These are phyloP conservation scores for Pterobdella sp. DNA, from an alignment of 2,888 invertebrate species.

Conservation along the genomic window DNA sequence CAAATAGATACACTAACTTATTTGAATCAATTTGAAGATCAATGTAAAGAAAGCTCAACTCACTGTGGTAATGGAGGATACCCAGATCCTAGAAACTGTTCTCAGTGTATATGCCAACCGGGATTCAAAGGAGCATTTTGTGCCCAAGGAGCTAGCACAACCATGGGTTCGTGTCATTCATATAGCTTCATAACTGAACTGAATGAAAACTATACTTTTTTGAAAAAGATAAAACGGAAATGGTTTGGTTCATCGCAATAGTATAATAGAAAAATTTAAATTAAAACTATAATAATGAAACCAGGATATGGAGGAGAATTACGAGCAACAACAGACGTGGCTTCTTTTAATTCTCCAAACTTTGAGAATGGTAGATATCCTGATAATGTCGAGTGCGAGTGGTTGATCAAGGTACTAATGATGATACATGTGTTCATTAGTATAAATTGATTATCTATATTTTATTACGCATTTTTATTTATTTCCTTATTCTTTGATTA, in stretches of 20 bases:
- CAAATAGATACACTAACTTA: too few species aligned
- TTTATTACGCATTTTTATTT: too few species aligned
- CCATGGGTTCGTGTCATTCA: too few species aligned
- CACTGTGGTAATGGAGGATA: background rate
- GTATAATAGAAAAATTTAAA: background rate
- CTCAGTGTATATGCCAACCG: background rate
- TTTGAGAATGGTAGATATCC: background rate
- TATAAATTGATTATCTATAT: too few species aligned
- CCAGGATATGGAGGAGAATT: background rate
- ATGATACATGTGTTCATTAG: too few species aligned
- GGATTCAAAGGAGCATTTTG: background rate
- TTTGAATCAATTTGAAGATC: too few species aligned
- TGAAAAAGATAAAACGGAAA: too few species aligned
- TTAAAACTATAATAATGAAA: background rate
- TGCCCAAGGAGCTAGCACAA: background rate
- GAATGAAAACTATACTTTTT: too few species aligned
- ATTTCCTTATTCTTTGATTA: too few species aligned
- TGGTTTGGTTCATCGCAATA: too few species aligned
- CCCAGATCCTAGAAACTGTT: background rate
- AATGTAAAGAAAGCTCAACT: too few species aligned
- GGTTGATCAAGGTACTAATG: background rate
- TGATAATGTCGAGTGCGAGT: background rate
- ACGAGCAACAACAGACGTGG: background rate
- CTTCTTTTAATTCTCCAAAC: background rate
- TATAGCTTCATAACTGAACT: too few species aligned